Conservation (phyloP, 2,888 invertebrate species). For the Scaptomyza cyrtandrae region DNA sequence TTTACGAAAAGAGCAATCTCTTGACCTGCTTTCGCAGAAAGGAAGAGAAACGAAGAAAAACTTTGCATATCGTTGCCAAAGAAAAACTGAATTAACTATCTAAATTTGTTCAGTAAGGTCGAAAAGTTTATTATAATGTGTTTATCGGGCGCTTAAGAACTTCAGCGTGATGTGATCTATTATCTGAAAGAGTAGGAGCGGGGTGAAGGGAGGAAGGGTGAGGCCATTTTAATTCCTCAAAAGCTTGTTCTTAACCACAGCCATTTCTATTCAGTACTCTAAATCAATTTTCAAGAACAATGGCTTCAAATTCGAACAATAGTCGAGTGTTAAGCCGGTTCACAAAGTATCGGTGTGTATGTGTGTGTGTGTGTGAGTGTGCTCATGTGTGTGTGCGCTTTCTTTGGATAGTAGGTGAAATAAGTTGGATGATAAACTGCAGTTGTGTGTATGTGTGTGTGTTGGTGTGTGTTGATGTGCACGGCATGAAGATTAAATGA, state of each 20-base stretch:
- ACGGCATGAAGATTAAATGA: conserved; percentile 47
- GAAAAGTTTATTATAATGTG: conserved; percentile 31
- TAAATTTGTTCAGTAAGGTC: conserved; percentile 11
- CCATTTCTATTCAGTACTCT: conserved; percentile 45
- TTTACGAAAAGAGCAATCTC: background rate
- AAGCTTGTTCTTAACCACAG: conserved; percentile 28
- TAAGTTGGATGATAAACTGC: conserved; percentile 48
- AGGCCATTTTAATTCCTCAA: conserved; percentile 13
- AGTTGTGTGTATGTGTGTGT: conserved; percentile 8
- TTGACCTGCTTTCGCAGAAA: background rate
- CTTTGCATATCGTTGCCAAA: conserved; percentile 10
- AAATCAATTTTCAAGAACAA: conserved; percentile 75
- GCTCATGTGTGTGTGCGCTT: conserved; percentile 5
- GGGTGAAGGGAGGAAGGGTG: background rate
- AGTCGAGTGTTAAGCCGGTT: conserved; percentile 29
- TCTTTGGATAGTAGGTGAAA: conserved; percentile 21
- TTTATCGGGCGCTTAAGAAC: conserved; percentile 16
- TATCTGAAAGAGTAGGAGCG: background rate
- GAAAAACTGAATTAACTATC: conserved; percentile 4
- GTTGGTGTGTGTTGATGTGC: conserved; percentile 26
- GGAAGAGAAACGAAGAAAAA: background rate
- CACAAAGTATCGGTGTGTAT: conserved; percentile 9
- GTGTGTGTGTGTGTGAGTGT: conserved; percentile 11
- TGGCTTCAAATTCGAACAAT: conserved; percentile 65
- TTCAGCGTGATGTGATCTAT: conserved; percentile 2